phyloP scores from a whole-genome alignment of 2,888 invertebrate species.

The Micoletzkya japonica region DNA sequence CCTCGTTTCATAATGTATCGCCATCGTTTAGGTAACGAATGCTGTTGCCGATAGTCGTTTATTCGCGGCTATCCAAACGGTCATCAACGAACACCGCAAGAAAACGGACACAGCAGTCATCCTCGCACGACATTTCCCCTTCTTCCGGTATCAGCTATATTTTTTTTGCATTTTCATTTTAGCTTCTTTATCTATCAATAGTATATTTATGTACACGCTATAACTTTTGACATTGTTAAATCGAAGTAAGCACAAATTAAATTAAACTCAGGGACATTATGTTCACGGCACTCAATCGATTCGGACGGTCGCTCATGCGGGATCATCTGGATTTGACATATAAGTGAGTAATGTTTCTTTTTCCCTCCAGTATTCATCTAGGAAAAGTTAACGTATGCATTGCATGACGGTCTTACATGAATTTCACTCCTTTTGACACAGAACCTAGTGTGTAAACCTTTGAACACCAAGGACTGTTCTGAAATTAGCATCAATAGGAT shows the following conservation, averaged over 20 bases:
- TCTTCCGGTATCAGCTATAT: conserved; percentile 46
- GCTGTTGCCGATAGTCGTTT: conserved; percentile 30
- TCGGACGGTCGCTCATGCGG: conserved; percentile 52
- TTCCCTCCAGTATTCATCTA: neutral
- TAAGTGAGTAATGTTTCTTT: conserved; percentile 18
- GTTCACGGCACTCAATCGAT: conserved; percentile 53
- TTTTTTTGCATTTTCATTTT: conserved; percentile 2
- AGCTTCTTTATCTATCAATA: conserved; percentile 1
- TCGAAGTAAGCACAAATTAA: too few species aligned
- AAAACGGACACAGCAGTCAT: conserved; percentile 41
- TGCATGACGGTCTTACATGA: too few species aligned
- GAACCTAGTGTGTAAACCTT: too few species aligned
- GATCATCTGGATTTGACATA: conserved; percentile 53
- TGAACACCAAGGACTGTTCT: too few species aligned
- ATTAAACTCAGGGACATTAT: conserved; percentile 52
- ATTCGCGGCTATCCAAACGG: conserved; percentile 38
- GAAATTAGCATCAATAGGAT: too few species aligned
- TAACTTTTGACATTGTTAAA: neutral
- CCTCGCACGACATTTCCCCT: conserved; percentile 53
- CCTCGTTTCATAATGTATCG: too few species aligned
- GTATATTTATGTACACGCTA: neutral
- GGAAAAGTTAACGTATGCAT: too few species aligned
- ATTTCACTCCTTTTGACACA: too few species aligned
- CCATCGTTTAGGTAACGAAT: conserved; percentile 27
- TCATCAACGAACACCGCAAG: conserved; percentile 52